These are phyloP conservation scores for Sorex fumeus DNA, from an alignment of 2,113 vertebrate species.

Conservation along the genomic window DNA sequence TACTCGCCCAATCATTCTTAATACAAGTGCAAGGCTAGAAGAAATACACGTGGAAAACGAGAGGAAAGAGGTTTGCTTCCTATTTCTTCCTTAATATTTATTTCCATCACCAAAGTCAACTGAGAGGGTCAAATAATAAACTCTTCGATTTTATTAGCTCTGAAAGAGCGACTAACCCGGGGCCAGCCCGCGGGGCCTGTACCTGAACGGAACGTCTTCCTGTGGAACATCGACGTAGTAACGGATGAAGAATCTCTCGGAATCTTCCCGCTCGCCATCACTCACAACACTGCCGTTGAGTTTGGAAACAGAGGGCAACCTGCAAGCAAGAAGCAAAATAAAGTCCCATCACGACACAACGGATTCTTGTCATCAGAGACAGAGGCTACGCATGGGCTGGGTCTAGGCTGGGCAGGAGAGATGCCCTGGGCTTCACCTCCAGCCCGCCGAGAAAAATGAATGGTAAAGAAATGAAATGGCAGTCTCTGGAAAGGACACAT, in stretches of 20 bases:
- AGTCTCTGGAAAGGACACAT: constrained; percentile 11
- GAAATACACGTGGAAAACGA: constrained; percentile 50
- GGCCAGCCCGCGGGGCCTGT: not conserved
- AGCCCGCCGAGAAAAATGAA: too few relatives aligned
- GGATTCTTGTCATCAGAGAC: not conserved
- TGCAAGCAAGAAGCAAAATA: constrained; percentile 82
- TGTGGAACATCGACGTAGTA: constrained; percentile 94
- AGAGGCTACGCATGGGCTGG: too few relatives aligned
- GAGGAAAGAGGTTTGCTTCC: constrained; percentile 14
- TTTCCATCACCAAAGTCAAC: constrained; percentile 16
- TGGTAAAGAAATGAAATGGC: constrained; percentile 26
- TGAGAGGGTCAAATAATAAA: constrained; percentile 34
- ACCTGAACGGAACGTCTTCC: constrained; percentile 95
- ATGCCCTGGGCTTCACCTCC: too few relatives aligned
- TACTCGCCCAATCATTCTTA: constrained; percentile 1
- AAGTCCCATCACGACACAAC: constrained; percentile 37
- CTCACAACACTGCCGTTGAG: constrained; percentile 95
- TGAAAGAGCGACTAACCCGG: not conserved
- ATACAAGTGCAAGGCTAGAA: not conserved
- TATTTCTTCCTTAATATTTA: not conserved
- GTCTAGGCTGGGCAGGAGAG: too few relatives aligned
- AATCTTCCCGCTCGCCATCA: constrained; percentile 95
- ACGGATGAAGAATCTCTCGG: constrained; percentile 97
- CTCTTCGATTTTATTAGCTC: not conserved
- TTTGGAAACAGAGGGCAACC: constrained; percentile 94